A percentile compares a stretch with the other conserved stretches of the same genome.
These are phyloP conservation scores for Amblyornis subalaris DNA, from an alignment of 2,113 vertebrate genomes.

Conservation along the genomic window DNA sequence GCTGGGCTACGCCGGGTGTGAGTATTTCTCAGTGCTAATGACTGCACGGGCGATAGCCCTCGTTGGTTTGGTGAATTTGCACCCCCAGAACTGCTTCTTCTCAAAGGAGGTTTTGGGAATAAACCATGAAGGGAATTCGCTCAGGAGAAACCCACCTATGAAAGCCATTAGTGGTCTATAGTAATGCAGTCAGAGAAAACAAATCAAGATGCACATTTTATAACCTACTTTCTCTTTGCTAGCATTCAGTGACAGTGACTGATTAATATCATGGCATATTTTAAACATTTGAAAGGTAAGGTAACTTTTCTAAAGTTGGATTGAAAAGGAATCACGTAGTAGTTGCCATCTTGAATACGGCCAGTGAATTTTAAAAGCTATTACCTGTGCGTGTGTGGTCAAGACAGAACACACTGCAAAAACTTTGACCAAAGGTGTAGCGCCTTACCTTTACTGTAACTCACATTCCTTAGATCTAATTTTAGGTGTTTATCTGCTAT, in stretches of 20 bases:
- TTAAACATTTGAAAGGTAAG: neutral
- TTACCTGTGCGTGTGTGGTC: neutral
- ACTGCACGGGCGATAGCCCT: too few relatives aligned
- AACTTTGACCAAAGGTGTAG: neutral
- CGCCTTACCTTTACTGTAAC: accelerated
- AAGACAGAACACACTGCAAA: neutral
- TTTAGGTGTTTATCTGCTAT: neutral
- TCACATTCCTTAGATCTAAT: neutral
- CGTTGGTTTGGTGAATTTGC: too few relatives aligned
- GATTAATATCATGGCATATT: neutral
- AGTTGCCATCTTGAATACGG: neutral
- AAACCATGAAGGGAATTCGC: too few relatives aligned
- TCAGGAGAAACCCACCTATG: too few relatives aligned
- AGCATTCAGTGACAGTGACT: neutral
- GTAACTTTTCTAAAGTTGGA: neutral
- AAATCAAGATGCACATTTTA: neutral
- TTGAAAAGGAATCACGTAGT: neutral
- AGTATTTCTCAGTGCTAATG: too few relatives aligned
- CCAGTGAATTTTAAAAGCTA: neutral
- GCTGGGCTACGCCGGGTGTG: too few relatives aligned
- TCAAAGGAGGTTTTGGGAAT: too few relatives aligned
- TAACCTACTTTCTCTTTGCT: neutral
- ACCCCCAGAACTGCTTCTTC: too few relatives aligned
- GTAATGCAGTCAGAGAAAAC: neutral
- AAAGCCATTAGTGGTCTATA: too few relatives aligned